Conservation (phyloP, 1,140 invertebrate genomes). For the Gryllus bimaculatus region DNA sequence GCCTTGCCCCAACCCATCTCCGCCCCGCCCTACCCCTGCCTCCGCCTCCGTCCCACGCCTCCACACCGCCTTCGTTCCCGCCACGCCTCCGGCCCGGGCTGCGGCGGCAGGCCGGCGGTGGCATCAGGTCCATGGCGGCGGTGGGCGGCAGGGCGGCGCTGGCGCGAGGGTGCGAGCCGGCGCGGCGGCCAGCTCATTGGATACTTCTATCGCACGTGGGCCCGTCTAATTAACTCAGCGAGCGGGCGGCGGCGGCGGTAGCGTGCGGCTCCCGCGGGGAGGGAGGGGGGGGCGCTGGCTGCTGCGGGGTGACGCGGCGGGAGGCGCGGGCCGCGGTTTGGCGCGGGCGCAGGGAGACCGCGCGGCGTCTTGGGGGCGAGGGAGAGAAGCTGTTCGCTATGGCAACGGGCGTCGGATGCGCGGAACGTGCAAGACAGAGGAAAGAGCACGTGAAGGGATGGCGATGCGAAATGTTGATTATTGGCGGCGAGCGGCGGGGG, state of each 20-base stretch:
- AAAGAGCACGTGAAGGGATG: constrained; percentile 2
- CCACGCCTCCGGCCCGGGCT: not conserved
- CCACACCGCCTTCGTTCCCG: too few species aligned
- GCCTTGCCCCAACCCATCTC: too few species aligned
- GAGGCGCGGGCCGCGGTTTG: too few species aligned
- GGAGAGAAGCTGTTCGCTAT: not conserved
- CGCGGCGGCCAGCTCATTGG: constrained; percentile 2
- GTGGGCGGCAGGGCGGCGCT: not conserved
- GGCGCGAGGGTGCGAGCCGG: not conserved
- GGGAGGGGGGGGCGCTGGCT: too few species aligned
- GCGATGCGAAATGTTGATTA: not conserved
- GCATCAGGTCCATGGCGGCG: not conserved
- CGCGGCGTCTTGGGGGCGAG: not conserved
- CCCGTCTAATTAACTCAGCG: constrained; percentile 9
- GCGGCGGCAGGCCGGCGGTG: not conserved
- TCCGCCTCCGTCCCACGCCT: too few species aligned
- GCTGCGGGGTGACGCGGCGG: not conserved
- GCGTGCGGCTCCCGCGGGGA: not conserved
- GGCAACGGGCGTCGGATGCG: not conserved
- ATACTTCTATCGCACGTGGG: constrained; percentile 11
- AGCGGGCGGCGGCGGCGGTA: too few species aligned
- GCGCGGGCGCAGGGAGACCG: not conserved
- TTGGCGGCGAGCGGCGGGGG: not conserved
- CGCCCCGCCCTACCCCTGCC: too few species aligned
- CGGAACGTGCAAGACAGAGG: not conserved